Base-by-base conservation (phyloP, 2,113 vertebrate species). In the Callochromis pleurospilus region DNA sequence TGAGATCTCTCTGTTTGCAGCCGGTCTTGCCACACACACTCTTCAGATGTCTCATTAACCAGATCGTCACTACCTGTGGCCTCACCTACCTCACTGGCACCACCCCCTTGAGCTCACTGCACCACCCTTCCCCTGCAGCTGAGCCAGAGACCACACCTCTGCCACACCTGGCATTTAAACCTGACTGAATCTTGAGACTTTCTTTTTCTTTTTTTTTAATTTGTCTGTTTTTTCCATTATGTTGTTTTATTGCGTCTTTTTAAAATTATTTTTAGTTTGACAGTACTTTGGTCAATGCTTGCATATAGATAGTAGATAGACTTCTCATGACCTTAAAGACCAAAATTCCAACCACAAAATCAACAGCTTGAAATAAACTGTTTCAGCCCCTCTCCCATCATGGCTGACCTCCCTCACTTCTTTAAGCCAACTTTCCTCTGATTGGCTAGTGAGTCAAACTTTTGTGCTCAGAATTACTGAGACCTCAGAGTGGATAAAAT, bases 121-220 rank as follows among this genome's bases (percentile, higher is more conserved):
- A 31, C 55, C 55, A 31, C 55, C 55, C 26, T 15, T 58, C 7
- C 0, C 55, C 55, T 31, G 55, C 7, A 58, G 26, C 55, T 31
- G 55, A 58, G 55, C 7, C 26, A 58, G 5, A 29, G 55, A 31
- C 14, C 0, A 58, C 55, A 58, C 55, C 26, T 58, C 55, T 29
- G 26, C 55, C 55, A 58, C 26, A 31, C 7, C 14, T 60, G 56
- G 58, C 9, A 62, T 62, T 62, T 62, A 6, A 62, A 62, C 58
- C 58, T 19, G 29, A 33, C 58, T 60, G 26, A 60, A 19, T 60
- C 29, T 60, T 60, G 29, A 60, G 2, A 60, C 56, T 33, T 58
- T 13, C 1, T 24, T 55, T 24, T 55, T 12, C 5, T 54, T 0
- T 6, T 3, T 0, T 21, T 12, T 53, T 0, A 55, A 26, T 24